Conservation (phyloP, 2,797 vertebrate genomes). For the Percopsis omiscomaycus region DNA sequence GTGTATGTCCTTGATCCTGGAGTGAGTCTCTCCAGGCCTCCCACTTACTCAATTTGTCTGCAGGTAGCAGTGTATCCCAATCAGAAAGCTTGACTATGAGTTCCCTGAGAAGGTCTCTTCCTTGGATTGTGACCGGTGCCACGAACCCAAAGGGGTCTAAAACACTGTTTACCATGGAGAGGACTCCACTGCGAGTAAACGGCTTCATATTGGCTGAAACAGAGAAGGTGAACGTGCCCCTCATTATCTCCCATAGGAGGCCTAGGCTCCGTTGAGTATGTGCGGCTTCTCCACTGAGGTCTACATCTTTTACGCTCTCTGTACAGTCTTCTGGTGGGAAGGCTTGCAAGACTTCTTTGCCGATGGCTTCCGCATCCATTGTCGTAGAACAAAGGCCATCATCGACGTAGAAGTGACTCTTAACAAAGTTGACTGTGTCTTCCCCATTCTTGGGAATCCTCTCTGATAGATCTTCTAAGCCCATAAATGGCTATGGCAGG, state of each 20-base stretch:
- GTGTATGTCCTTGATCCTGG: no score
- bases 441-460: background rate
- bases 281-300: background rate
- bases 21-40: no score
- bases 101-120: no score
- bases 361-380: conserved; percentile 16
- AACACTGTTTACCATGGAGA: background rate
- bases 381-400: conserved; percentile 17
- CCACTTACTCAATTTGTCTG: no score
- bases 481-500: conserved; percentile 28
- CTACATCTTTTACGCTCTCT: background rate
- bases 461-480: conserved; percentile 9
- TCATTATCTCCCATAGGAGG: conserved; percentile 9
- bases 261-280: conserved; percentile 7
- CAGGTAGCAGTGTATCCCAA: no score
- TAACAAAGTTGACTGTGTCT: conserved; percentile 3
- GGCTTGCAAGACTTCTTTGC: background rate
- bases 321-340: conserved; percentile 1
- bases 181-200: conserved; percentile 9
- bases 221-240: conserved; percentile 2
- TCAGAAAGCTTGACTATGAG: no score
- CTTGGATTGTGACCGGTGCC: no score
- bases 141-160: no score
- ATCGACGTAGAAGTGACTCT: conserved; percentile 22
- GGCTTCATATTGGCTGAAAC: background rate